Evolutionary conservation across 2,113 vertebrate genomes (phyloP).

Genomic region (Phoenicopterus ruber): DNA sequence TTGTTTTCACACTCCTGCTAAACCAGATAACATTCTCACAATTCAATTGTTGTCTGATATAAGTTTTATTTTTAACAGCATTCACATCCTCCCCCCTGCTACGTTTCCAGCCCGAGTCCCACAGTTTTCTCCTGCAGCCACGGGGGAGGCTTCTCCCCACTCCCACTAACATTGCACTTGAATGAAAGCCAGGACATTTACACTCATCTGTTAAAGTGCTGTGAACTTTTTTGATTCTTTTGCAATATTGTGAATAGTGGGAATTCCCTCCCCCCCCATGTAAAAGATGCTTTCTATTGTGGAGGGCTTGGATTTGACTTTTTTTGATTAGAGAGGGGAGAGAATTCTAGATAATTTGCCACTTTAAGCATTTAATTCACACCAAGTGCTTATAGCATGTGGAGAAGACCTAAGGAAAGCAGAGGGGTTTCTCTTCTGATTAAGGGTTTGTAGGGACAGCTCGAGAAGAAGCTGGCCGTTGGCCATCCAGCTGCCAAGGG

Average conservation of each 20-base stretch:
- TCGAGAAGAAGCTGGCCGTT: slow-evolving; percentile 8
- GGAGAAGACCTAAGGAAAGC: background rate
- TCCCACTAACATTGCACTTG: background rate
- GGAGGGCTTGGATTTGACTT: background rate
- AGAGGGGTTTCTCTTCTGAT: background rate
- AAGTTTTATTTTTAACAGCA: slow-evolving; percentile 71
- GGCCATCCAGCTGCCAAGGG: slow-evolving; percentile 25
- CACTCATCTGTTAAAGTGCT: background rate
- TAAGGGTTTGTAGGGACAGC: background rate
- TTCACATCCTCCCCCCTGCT: slow-evolving; percentile 33
- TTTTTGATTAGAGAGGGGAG: background rate
- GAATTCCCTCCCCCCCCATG: background rate
- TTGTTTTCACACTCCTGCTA: slow-evolving; percentile 54
- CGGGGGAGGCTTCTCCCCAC: background rate
- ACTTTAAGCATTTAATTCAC: background rate
- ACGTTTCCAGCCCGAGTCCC: background rate
- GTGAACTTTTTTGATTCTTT: background rate
- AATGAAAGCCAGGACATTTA: background rate
- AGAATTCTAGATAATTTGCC: background rate
- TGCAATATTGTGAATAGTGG: background rate
- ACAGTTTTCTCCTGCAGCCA: background rate
- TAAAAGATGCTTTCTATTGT: background rate
- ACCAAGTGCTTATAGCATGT: background rate
- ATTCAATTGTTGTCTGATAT: slow-evolving; percentile 67
- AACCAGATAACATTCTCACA: slow-evolving; percentile 68